phyloP scores from a whole-genome alignment of 2,113 vertebrate species.

The Petromus typicus region DNA sequence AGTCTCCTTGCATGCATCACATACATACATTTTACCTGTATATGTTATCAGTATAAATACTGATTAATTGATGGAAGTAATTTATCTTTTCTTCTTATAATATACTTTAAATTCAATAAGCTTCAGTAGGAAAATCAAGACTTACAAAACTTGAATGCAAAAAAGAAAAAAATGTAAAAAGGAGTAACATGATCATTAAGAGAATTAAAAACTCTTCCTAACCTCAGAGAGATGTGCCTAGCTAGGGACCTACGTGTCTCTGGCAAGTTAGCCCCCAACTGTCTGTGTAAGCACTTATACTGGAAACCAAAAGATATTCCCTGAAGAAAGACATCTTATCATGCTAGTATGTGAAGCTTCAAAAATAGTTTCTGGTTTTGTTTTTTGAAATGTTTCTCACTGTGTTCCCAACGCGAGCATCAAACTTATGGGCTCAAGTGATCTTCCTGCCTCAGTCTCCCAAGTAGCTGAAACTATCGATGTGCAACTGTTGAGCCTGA shows the following conservation, averaged over 20 bases:
- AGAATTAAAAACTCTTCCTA: neutral
- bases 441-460: neutral
- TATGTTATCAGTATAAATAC: neutral
- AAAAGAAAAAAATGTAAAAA: neutral
- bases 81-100: neutral
- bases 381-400: neutral
- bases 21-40: neutral
- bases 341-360: neutral
- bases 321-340: neutral
- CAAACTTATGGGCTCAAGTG: neutral
- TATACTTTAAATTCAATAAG: constrained; percentile 32
- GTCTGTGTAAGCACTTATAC: neutral
- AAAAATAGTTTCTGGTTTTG: neutral
- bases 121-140: constrained; percentile 33
- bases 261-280: neutral
- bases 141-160: neutral
- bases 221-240: neutral
- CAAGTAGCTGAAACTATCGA: neutral
- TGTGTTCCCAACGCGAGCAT: no score
- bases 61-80: neutral
- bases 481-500: no score
- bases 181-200: neutral
- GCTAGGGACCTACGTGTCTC: neutral
- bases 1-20: neutral
- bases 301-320: neutral